Conservation (phyloP, 2,797 vertebrate genomes). For the Pangasius macronema region DNA sequence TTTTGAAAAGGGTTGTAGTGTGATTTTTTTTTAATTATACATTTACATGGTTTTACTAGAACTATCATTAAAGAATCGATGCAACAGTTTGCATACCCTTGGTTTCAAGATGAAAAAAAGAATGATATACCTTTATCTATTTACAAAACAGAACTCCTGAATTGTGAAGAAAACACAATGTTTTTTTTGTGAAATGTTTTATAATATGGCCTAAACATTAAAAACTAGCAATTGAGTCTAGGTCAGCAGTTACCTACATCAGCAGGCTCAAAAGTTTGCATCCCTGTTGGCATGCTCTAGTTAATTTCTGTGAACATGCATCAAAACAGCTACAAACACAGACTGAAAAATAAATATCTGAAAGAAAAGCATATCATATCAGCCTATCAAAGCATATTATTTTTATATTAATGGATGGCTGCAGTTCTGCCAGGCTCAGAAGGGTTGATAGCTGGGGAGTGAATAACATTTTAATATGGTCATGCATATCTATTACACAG, state of each 20-base stretch:
- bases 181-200: neutral
- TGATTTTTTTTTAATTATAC: neutral
- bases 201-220: neutral
- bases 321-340: neutral
- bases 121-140: neutral
- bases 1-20: neutral
- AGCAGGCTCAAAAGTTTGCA: neutral
- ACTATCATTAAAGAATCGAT: neutral
- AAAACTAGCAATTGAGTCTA: neutral
- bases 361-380: neutral
- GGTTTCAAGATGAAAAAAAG: neutral
- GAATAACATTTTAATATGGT: neutral
- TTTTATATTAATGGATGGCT: neutral
- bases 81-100: neutral
- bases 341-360: neutral
- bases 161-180: neutral
- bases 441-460: neutral
- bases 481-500: neutral
- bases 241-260: neutral
- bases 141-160: neutral
- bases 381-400: neutral
- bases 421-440: neutral
- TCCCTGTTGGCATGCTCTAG: neutral
- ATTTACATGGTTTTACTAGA: neutral
- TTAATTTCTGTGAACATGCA: neutral